Conservation (phyloP, 2,888 invertebrate genomes). For the Drosophila tanythrix region DNA sequence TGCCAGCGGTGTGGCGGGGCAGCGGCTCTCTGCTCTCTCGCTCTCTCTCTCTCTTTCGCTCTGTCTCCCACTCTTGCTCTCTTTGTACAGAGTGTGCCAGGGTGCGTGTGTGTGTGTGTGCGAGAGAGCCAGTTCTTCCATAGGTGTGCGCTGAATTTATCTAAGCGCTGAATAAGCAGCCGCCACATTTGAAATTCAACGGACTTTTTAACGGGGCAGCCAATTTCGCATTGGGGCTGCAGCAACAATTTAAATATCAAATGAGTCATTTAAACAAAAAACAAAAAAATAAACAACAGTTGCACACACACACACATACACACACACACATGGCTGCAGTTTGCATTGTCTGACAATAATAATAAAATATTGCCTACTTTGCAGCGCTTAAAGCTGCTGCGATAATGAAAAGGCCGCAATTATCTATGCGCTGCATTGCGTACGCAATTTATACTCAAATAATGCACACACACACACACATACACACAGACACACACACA, state of each 20-base stretch:
- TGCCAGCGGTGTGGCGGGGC: constrained; percentile 38
- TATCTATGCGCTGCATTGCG: constrained; percentile 63
- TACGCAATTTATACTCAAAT: constrained; percentile 55
- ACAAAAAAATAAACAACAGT: constrained; percentile 13
- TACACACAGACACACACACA: background rate
- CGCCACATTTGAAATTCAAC: constrained; percentile 66
- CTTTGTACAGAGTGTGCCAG: background rate
- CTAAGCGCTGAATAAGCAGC: constrained; percentile 58
- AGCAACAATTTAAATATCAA: constrained; percentile 46
- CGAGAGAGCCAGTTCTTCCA: constrained; percentile 23
- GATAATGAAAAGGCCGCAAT: constrained; percentile 65
- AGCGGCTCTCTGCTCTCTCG: constrained; percentile 21
- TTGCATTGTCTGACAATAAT: constrained; percentile 37
- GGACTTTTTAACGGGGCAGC: constrained; percentile 36
- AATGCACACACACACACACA: constrained; percentile 26
- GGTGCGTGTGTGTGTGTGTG: constrained; percentile 21
- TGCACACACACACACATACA: constrained; percentile 8
- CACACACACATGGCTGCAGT: background rate
- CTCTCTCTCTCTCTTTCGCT: background rate
- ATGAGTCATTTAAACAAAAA: constrained; percentile 13
- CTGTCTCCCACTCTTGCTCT: constrained; percentile 19
- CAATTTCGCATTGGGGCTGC: constrained; percentile 54
- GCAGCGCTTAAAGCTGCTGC: constrained; percentile 56
- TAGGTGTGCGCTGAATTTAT: constrained; percentile 57
- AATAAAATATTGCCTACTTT: constrained; percentile 69